Evolutionary conservation across 92 coral and sea anemone species (phyloP).

Genomic region (Phenganax stokvisi): DNA sequence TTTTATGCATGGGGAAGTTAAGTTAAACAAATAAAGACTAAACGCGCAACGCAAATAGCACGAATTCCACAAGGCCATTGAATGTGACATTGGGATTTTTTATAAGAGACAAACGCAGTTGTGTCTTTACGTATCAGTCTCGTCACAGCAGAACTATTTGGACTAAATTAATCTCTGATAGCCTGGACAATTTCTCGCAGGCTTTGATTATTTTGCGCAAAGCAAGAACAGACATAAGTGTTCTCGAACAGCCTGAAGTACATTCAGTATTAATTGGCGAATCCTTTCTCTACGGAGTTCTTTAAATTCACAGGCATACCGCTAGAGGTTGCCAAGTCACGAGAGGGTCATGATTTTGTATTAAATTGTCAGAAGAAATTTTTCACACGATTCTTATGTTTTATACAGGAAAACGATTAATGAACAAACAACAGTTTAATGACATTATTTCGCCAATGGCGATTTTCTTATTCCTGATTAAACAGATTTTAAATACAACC

Average conservation of each 20-base stretch:
- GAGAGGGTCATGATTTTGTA: too few relatives aligned
- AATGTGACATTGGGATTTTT: not conserved
- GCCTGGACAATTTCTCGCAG: not conserved
- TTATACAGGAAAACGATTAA: not conserved
- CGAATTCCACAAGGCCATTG: conserved; percentile 17
- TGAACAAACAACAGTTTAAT: not conserved
- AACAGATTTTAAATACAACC: too few relatives aligned
- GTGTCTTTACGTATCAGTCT: not conserved
- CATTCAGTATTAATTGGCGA: too few relatives aligned
- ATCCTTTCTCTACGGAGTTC: too few relatives aligned
- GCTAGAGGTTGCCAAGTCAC: too few relatives aligned
- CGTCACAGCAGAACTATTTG: not conserved
- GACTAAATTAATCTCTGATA: too few relatives aligned
- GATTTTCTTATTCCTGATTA: too few relatives aligned
- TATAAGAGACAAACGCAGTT: not conserved
- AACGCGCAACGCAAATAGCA: conserved; percentile 2
- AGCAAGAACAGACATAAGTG: too few relatives aligned
- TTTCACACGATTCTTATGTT: conserved; percentile 4
- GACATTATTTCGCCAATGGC: not conserved
- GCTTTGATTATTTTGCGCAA: not conserved
- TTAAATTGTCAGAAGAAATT: too few relatives aligned
- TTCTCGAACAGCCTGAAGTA: too few relatives aligned
- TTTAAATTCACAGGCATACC: too few relatives aligned
- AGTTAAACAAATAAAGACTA: not conserved
- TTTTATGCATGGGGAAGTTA: not conserved